phyloP scores from a whole-genome alignment of 2,888 invertebrate species.

The Eristalinus sepulchralis region DNA sequence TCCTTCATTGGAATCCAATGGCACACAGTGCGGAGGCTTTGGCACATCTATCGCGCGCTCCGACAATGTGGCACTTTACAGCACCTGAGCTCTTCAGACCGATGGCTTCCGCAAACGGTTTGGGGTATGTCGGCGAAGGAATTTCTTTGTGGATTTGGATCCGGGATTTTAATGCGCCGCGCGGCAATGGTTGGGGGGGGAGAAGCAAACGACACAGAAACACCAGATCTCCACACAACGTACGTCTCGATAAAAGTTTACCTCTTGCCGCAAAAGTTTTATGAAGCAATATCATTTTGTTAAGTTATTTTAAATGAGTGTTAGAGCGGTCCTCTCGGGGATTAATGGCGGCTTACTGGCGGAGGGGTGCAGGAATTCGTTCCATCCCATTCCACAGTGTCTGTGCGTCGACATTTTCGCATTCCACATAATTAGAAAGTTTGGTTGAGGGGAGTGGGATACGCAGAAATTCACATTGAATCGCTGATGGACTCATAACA shows the following conservation, averaged over 20 bases:
- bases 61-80: constrained; percentile 40
- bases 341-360: neutral
- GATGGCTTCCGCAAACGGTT: neutral
- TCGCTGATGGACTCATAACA: constrained; percentile 23
- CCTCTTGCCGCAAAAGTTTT: constrained; percentile 35
- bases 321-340: neutral
- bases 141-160: neutral
- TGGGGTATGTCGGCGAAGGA: neutral
- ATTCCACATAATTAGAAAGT: neutral
- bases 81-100: constrained; percentile 34
- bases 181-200: too few relatives aligned
- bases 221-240: neutral
- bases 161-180: neutral
- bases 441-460: neutral
- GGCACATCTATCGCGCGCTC: constrained; percentile 21
- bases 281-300: constrained; percentile 46
- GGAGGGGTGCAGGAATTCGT: neutral
- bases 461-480: neutral
- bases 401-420: neutral
- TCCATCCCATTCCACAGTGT: neutral
- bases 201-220: neutral
- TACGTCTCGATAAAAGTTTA: constrained; percentile 13
- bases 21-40: constrained; percentile 46
- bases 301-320: constrained; percentile 28
- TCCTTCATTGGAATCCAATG: constrained; percentile 43